Percentiles rank a stretch among this genome's conserved stretches.
Evolutionary conservation across 1,140 invertebrate species (phyloP).

Genomic region (Drosophila tani): DNA sequence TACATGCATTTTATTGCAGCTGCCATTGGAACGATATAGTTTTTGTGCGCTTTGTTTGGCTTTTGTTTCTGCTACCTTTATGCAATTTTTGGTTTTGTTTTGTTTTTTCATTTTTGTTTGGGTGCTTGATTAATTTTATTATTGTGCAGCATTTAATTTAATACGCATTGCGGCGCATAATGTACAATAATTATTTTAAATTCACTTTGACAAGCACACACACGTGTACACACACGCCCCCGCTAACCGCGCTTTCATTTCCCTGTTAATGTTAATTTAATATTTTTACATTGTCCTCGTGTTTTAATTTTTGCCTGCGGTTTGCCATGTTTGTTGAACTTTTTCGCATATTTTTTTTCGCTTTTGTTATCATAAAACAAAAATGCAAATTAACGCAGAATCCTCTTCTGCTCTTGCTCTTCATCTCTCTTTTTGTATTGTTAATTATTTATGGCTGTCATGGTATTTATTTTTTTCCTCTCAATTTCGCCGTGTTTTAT

Average conservation of each 20-base stretch:
- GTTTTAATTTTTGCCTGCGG: slow-evolving; percentile 74
- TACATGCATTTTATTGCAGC: slow-evolving; percentile 38
- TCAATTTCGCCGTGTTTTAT: slow-evolving; percentile 33
- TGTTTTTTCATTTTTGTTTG: slow-evolving; percentile 27
- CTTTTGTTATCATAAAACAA: slow-evolving; percentile 74
- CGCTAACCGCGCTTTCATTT: slow-evolving; percentile 38
- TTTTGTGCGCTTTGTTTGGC: slow-evolving; percentile 34
- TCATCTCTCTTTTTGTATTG: slow-evolving; percentile 69
- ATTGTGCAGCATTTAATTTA: slow-evolving; percentile 82
- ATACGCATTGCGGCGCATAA: slow-evolving; percentile 75
- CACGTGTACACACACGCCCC: not conserved
- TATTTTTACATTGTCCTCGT: slow-evolving; percentile 80
- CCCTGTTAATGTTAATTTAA: slow-evolving; percentile 81
- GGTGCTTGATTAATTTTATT: slow-evolving; percentile 78
- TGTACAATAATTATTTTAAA: slow-evolving; percentile 83
- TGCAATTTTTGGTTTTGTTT: slow-evolving; percentile 35
- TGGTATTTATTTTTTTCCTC: slow-evolving; percentile 44
- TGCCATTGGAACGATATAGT: slow-evolving; percentile 34
- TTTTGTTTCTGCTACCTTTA: slow-evolving; percentile 21
- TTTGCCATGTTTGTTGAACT: slow-evolving; percentile 58
- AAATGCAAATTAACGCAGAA: slow-evolving; percentile 82
- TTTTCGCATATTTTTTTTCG: slow-evolving; percentile 36
- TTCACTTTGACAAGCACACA: slow-evolving; percentile 78
- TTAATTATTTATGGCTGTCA: slow-evolving; percentile 79
- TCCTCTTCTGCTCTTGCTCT: slow-evolving; percentile 37